Evolutionary conservation across 1,140 invertebrate species (phyloP), one percentile per base, ranked within the genome.

Genomic region (Aphaenogaster rudis): DNA sequence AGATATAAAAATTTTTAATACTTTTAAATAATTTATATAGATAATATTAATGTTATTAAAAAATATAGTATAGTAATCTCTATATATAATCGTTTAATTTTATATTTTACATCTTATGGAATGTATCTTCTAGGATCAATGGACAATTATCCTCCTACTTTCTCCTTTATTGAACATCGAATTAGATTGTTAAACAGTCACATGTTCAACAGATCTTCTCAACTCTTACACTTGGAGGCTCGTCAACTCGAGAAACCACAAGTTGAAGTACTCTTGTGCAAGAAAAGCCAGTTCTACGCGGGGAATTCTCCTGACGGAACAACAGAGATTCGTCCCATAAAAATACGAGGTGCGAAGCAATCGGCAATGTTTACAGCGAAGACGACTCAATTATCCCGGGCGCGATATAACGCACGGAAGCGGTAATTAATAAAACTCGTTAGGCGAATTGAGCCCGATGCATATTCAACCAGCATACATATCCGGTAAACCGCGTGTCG

Each of bases 381-480:
- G 45, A 54, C 17, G 52, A 76, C 17, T 74, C 33, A 76, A 84
- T 84, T 84, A 61, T 59, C 5, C n/a, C 80, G 36, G 17, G 21
- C 21, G 39, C 48, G 50, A 50, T 9, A 48, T 39, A 79, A 50
- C 28, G 36, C 33, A 28, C 33, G 85, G 39, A 85, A 79, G 45
- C 33, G 80, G 50, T 69, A 59, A 71, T 72, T 71, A 74, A 86
- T 50, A 71, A 78, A 74, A 63, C 54, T 81, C 72, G 69, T 88
- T 81, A 80, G 67, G 59, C 59, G 64, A 86, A 91, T 81, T 67
- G 57, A 86, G 36, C 42, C 21, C 86, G 48, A 21, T 36, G 71
- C 77, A 85, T 90, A 86, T 88, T 82, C 77, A 90, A 78, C 39
- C 52, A 36, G 54, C 7, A 52, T 39, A 21, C 48, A 50, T 74